These are phyloP conservation scores for Drosophila gunungcola DNA, from an alignment of 1,140 invertebrate genomes.

Conservation along the genomic window DNA sequence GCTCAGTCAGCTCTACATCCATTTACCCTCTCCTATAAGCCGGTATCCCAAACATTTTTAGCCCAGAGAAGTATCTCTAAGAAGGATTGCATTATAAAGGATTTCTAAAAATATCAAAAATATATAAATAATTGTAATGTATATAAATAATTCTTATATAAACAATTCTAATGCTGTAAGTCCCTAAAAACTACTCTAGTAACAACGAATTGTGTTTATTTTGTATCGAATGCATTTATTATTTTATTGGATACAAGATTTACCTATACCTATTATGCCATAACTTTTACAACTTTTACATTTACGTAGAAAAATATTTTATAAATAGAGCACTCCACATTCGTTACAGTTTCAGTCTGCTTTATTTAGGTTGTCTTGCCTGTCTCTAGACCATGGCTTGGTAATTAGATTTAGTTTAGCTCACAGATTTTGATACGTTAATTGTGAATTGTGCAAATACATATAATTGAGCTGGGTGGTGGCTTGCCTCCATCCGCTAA, in stretches of 20 bases:
- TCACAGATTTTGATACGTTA: conserved; percentile 80
- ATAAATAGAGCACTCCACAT: conserved; percentile 4
- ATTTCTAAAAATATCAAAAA: too few relatives aligned
- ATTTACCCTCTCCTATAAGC: not conserved
- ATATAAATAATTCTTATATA: too few relatives aligned
- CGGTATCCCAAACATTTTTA: not conserved
- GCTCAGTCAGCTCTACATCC: not conserved
- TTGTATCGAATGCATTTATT: too few relatives aligned
- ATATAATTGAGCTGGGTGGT: conserved; percentile 67
- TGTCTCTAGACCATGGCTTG: conserved; percentile 16
- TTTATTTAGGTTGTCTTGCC: not conserved
- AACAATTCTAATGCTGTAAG: too few relatives aligned
- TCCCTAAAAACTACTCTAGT: too few relatives aligned
- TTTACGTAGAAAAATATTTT: not conserved
- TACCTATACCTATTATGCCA: too few relatives aligned
- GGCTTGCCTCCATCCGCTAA: conserved; percentile 3
- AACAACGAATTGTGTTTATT: too few relatives aligned
- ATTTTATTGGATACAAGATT: too few relatives aligned
- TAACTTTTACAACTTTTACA: too few relatives aligned
- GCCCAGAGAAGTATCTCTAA: not conserved
- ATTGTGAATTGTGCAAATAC: conserved; percentile 78
- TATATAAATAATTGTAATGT: too few relatives aligned
- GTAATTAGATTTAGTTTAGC: conserved; percentile 80
- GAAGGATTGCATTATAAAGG: too few relatives aligned
- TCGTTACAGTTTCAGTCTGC: not conserved